A percentile compares a stretch with the other conserved stretches of the same genome.
These are phyloP conservation scores for Apaloderma vittatum DNA, from an alignment of 2,113 vertebrate species.

Conservation along the genomic window DNA sequence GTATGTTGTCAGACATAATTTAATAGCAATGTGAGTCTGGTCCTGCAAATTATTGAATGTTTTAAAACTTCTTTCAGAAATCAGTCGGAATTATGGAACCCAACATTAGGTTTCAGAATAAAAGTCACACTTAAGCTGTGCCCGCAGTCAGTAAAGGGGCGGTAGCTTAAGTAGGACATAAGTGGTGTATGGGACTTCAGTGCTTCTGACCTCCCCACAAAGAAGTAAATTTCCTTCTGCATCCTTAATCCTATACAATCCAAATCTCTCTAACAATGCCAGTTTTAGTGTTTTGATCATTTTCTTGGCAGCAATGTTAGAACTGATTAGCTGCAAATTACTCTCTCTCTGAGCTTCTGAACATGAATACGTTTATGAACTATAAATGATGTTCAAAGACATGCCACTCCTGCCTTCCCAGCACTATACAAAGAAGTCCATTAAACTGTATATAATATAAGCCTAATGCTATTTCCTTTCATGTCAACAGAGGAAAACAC, in stretches of 20 bases:
- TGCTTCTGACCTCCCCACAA: neutral
- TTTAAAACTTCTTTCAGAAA: neutral
- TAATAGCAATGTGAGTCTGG: neutral
- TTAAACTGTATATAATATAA: conserved; percentile 40
- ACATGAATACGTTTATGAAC: conserved; percentile 29
- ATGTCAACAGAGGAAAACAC: neutral
- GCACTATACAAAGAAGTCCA: conserved; percentile 14
- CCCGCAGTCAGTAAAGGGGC: neutral
- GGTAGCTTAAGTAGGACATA: neutral
- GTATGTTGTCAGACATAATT: neutral
- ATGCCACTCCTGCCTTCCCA: conserved; percentile 28
- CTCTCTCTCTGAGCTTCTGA: conserved; percentile 6
- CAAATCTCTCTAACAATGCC: conserved; percentile 54
- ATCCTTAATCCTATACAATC: conserved; percentile 29
- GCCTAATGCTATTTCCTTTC: conserved; percentile 31
- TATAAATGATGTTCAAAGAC: conserved; percentile 47
- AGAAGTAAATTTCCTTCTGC: conserved; percentile 1
- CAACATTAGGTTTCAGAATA: neutral
- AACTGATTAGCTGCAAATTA: conserved; percentile 51
- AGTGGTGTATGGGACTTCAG: neutral
- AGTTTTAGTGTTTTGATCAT: conserved; percentile 49
- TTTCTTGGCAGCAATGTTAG: conserved; percentile 43
- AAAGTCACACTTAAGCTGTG: neutral
- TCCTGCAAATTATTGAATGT: neutral
- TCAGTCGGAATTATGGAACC: neutral